phyloP scores from a whole-genome alignment of 2,113 vertebrate genomes.

The Ptychochromis oligacanthus region DNA sequence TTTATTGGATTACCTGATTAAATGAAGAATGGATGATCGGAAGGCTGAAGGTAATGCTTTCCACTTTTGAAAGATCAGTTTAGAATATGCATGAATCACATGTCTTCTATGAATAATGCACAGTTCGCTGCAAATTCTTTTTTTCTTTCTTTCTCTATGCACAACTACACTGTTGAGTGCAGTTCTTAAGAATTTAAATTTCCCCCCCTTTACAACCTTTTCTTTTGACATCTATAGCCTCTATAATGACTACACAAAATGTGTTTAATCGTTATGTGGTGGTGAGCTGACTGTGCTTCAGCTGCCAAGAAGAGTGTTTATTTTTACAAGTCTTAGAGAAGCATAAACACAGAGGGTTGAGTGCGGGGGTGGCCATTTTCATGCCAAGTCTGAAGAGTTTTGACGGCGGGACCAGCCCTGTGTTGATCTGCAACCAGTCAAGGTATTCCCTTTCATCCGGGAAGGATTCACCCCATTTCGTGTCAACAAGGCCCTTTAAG shows the following conservation, averaged over 20 bases:
- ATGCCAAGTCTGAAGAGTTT: constrained; percentile 59
- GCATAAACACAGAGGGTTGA: constrained; percentile 66
- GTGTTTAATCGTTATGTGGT: constrained; percentile 50
- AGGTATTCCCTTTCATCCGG: constrained; percentile 69
- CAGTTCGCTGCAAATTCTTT: neutral
- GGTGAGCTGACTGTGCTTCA: constrained; percentile 19
- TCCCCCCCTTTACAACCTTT: constrained; percentile 15
- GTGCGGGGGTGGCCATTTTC: constrained; percentile 49
- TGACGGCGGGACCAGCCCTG: constrained; percentile 37
- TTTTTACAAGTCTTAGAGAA: constrained; percentile 69
- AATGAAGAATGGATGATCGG: constrained; percentile 63
- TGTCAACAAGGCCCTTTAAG: constrained; percentile 67
- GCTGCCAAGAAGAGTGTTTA: constrained; percentile 72
- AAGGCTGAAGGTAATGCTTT: constrained; percentile 37
- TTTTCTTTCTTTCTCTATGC: neutral
- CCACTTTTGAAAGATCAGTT: constrained; percentile 59
- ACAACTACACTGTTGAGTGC: neutral
- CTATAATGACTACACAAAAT: constrained; percentile 30
- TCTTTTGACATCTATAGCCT: constrained; percentile 43
- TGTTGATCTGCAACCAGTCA: constrained; percentile 53
- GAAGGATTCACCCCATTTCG: constrained; percentile 73
- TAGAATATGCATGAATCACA: constrained; percentile 41
- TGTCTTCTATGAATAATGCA: constrained; percentile 21
- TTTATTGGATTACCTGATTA: constrained; percentile 74
- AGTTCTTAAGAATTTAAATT: neutral